phyloP scores from a whole-genome alignment of 2,797 vertebrate genomes.

The Acanthiza pusilla region DNA sequence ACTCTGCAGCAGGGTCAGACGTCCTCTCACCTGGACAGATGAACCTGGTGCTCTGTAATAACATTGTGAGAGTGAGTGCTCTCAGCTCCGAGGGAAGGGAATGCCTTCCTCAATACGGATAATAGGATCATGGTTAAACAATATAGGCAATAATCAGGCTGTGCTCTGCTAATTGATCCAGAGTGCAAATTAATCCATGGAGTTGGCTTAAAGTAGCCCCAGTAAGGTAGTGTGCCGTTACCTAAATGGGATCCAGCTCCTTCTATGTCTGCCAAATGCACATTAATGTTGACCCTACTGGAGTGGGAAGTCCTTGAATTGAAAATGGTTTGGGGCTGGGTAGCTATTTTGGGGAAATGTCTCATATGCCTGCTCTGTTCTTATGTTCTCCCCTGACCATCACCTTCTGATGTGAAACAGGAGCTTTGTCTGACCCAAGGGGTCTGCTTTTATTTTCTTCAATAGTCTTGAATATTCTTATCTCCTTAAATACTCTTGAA shows the following conservation, averaged over 20 bases:
- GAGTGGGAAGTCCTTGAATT: background rate
- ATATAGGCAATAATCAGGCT: background rate
- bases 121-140: background rate
- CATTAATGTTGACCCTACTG: background rate
- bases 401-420: background rate
- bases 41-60: background rate
- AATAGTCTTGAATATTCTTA: background rate
- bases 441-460: background rate
- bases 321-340: background rate
- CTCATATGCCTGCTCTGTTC: background rate
- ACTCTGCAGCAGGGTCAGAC: slow-evolving; percentile 5
- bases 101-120: background rate
- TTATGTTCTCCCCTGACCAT: background rate
- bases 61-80: background rate
- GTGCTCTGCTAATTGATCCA: background rate
- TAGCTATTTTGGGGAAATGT: background rate
- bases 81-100: background rate
- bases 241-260: background rate
- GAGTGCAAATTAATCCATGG: background rate
- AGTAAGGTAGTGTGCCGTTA: background rate
- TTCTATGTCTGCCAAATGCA: background rate
- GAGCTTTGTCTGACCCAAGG: background rate
- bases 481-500: background rate
- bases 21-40: background rate
- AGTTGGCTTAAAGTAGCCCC: background rate